A percentile compares a stretch with the other conserved stretches of the same genome.
These are phyloP conservation scores for Lineus longissimus DNA, from an alignment of 1,140 invertebrate species.

Conservation along the genomic window DNA sequence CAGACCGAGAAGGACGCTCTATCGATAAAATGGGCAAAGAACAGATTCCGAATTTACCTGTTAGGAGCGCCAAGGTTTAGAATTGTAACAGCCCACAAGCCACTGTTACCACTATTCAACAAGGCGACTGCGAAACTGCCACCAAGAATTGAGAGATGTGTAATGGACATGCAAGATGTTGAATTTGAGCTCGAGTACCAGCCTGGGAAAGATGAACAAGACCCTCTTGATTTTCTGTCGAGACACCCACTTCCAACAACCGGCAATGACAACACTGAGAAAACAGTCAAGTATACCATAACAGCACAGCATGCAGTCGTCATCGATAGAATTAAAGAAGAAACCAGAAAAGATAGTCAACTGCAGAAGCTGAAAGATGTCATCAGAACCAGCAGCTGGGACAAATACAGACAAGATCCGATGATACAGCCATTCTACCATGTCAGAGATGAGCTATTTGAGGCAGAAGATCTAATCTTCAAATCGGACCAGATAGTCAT, in stretches of 20 bases:
- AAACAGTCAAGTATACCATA: conserved; percentile 2
- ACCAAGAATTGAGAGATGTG: conserved; percentile 5
- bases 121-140: neutral
- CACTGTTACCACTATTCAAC: conserved; percentile 17
- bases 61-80: conserved; percentile 36
- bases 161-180: conserved; percentile 20
- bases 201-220: conserved; percentile 18
- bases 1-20: conserved; percentile 52
- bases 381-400: conserved; percentile 9
- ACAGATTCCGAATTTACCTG: conserved; percentile 15
- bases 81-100: conserved; percentile 37
- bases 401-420: conserved; percentile 3
- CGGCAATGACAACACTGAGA: conserved; percentile 7
- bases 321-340: too few relatives aligned
- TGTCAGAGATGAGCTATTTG: conserved; percentile 15
- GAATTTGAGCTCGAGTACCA: conserved; percentile 19
- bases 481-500: conserved; percentile 20
- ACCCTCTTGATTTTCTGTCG: conserved; percentile 28
- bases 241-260: conserved; percentile 13
- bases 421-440: conserved; percentile 13
- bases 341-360: neutral
- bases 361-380: conserved; percentile 1
- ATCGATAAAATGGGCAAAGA: conserved; percentile 24
- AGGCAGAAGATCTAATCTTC: conserved; percentile 14
- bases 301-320: too few relatives aligned